Evolutionary conservation across 2,888 invertebrate genomes (phyloP), one percentile per base, ranked within the genome.

Genomic region (Pilophorus perplexus): DNA sequence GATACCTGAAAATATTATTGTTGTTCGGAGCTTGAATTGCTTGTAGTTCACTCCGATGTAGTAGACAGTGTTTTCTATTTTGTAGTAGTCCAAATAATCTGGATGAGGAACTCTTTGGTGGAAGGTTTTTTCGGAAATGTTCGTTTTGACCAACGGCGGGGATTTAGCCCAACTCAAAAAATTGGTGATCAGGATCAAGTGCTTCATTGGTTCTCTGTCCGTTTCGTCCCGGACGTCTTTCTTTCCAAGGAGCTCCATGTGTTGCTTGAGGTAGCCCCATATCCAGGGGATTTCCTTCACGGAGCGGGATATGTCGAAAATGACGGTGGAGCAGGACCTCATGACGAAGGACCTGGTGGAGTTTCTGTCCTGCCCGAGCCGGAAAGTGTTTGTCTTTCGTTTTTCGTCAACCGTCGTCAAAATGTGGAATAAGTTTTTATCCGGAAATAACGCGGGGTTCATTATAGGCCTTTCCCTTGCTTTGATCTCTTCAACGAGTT

Each of bases 1-100:
- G n/a, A n/a, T n/a, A 4, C 66, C 66, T 12, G 57, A 33, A 20
- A 33, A 59, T 4, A 66, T 66, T 3, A 66, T 60, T 8, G 59
- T 42, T 6, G 64, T 68, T 16, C 42, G 23, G 3, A 54, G 28
- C 18, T 57, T 28, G 40, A 67, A 67, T 14, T 67, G 50, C 14
- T 44, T 37, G 42, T 37, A 28, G n/a, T 67, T 55, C 10, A 44
- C 20, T 1, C 66, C 66, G 18, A 57, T 37, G 23, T 46, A 42
- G 33, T 66, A 60, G n/a, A 69, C 46, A 5, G 57, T 50, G 40
- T 60, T 67, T 60, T 69, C 69, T 25, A 69, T 38, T 18, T 59
- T 48, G 14, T 59, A 52, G 33, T 67, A 44, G 1, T 57, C 37
- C 8, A 27, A 25, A 60, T 69, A 69, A 20, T 67, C 67, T 1